phyloP scores from a whole-genome alignment of 30 jellyfish, hydroid and myxozoan genomes.

The Morbakka virulenta region DNA sequence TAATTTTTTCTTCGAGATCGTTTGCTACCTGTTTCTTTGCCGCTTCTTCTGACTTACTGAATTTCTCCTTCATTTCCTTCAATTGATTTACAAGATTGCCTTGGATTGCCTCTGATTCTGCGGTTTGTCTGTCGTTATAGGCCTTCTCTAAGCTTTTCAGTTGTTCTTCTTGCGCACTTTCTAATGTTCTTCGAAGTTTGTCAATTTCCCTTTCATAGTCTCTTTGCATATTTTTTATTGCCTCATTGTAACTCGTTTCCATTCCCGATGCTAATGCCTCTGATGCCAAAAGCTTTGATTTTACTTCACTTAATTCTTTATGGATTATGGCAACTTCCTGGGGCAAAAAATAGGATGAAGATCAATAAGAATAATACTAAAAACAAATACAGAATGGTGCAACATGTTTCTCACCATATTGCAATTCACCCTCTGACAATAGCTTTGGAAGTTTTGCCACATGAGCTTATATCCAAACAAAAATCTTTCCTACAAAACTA shows the following conservation, averaged over 20 bases:
- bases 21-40: slow-evolving; percentile 12
- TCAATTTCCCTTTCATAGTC: slow-evolving; percentile 44
- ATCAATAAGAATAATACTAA: too few species aligned
- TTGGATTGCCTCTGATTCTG: slow-evolving; percentile 49
- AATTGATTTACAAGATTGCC: slow-evolving; percentile 62
- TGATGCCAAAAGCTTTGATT: slow-evolving; percentile 41
- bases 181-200: slow-evolving; percentile 42
- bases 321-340: slow-evolving; percentile 54
- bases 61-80: slow-evolving; percentile 48
- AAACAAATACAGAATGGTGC: too few species aligned
- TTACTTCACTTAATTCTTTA: slow-evolving; percentile 21
- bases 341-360: background rate
- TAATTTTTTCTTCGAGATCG: slow-evolving; percentile 30
- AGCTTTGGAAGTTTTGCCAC: too few species aligned
- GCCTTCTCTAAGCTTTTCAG: slow-evolving; percentile 31
- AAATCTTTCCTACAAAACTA: too few species aligned
- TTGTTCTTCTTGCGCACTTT: slow-evolving; percentile 14
- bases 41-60: slow-evolving; percentile 6
- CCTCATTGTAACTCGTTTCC: slow-evolving; percentile 46
- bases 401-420: too few species aligned
- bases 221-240: slow-evolving; percentile 30
- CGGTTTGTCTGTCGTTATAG: slow-evolving; percentile 18
- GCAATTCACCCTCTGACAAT: too few species aligned
- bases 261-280: slow-evolving; percentile 47
- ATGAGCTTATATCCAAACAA: too few species aligned